Evolutionary conservation across 2,888 invertebrate genomes (phyloP), one percentile per base, ranked within the genome.

Genomic region (Pachymerium ferrugineum): DNA sequence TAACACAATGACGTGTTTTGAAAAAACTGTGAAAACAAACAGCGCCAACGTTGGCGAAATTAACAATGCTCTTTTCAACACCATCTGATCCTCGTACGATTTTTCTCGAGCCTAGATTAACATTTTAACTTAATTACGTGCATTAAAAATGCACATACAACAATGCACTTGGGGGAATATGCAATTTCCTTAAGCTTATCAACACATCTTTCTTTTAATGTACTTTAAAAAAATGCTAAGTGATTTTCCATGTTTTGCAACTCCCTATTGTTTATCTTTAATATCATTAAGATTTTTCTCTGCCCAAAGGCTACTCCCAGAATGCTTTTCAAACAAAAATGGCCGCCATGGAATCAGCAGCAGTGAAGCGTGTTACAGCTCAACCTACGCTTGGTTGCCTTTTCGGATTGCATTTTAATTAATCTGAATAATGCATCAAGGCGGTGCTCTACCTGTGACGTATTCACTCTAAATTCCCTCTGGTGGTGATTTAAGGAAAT

Each of bases 131-230:
- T 62, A 62, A 62, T 62, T 62, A 62, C n/a, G 5, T 25, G 62
- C 62, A 62, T 62, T 62, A 62, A 28, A 62, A 62, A 62, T 62
- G 62, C 62, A 28, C 62, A 22, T 62, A 28, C 62, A 62, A 62
- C 62, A 62, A 62, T 62, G 28, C 62, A 62, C 62, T 62, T 62
- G 62, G 62, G 62, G 62, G 62, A 62, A 62, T 62, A 62, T 62
- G 62, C 62, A 62, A 62, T 62, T 62, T 62, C 62, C 62, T 62
- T 62, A 62, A 62, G 62, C 62, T 62, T 62, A 62, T 62, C 62
- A 62, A 62, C 62, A 62, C 62, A 62, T 62, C 62, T 62, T n/a
- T 28, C 62, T 62, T 62, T 62, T 62, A 62, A 28, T 10, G 28
- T 28, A 28, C 28, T 62, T 62, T 54, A 54, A 62, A 54, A 47